A percentile compares a stretch with the other conserved stretches of the same genome.
Evolutionary conservation across 2,113 vertebrate genomes (phyloP).

Genomic region (Canis aureus): DNA sequence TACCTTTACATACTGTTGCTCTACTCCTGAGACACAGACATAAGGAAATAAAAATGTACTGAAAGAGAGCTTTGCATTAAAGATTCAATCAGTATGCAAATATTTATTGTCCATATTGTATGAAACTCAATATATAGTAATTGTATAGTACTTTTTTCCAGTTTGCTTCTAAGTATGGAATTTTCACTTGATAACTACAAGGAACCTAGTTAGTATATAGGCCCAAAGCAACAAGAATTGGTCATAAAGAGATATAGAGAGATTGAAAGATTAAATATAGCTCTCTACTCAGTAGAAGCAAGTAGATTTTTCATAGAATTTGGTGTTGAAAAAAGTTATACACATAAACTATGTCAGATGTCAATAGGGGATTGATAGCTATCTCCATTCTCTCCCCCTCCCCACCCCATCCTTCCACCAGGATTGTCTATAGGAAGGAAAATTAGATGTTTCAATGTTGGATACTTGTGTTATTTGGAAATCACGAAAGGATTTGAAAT

Average conservation of each 20-base stretch:
- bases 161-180: slow-evolving; percentile 10
- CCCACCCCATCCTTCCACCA: too few relatives aligned
- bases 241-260: background rate
- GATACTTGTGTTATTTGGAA: background rate
- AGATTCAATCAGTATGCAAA: background rate
- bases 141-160: background rate
- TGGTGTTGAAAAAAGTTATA: background rate
- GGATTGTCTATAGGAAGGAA: too few relatives aligned
- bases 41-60: background rate
- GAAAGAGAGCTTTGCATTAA: background rate
- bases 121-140: background rate
- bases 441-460: background rate
- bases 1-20: background rate
- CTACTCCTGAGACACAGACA: background rate
- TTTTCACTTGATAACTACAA: background rate
- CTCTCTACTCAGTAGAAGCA: background rate
- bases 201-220: background rate
- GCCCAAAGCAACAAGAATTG: background rate
- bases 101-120: background rate
- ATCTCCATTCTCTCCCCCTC: background rate
- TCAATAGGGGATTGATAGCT: background rate
- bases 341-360: background rate
- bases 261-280: background rate
- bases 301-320: background rate
- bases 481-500: background rate